A percentile compares a stretch with the other conserved stretches of the same genome.
phyloP scores from a whole-genome alignment of 2,797 vertebrate genomes.

The Merluccius polli region DNA sequence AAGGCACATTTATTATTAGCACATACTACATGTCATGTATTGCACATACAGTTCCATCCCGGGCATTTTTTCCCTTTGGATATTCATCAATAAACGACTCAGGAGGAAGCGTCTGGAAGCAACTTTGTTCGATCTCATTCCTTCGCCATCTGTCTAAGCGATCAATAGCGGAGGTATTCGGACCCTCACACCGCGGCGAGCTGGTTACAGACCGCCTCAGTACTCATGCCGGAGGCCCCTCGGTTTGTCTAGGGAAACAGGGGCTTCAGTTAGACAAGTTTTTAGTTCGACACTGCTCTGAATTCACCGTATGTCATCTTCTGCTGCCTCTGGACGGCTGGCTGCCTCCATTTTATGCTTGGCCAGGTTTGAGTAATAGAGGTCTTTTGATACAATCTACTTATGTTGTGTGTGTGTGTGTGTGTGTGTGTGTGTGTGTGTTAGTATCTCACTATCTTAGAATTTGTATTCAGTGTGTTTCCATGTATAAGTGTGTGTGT shows the following conservation, averaged over 20 bases:
- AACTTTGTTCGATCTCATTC: background rate
- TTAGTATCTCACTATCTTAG: background rate
- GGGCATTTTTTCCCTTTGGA: background rate
- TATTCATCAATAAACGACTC: background rate
- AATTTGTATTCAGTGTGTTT: background rate
- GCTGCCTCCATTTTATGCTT: background rate
- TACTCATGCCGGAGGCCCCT: background rate
- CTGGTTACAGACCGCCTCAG: background rate
- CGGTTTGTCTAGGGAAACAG: background rate
- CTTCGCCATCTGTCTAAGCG: background rate
- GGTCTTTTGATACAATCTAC: background rate
- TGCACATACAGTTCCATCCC: background rate
- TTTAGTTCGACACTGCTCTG: background rate
- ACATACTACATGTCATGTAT: background rate
- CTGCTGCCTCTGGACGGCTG: background rate
- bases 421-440: background rate
- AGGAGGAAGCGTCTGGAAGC: background rate
- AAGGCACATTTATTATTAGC: background rate
- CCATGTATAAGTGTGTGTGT: constrained; percentile 1
- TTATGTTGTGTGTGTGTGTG: background rate
- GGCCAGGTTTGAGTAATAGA: constrained; percentile 1
- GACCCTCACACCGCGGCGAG: background rate
- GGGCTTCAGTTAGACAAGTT: background rate
- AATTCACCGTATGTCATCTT: background rate
- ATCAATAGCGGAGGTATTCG: background rate